phyloP scores from a whole-genome alignment of 2,113 vertebrate species.

The Ameiurus melas region DNA sequence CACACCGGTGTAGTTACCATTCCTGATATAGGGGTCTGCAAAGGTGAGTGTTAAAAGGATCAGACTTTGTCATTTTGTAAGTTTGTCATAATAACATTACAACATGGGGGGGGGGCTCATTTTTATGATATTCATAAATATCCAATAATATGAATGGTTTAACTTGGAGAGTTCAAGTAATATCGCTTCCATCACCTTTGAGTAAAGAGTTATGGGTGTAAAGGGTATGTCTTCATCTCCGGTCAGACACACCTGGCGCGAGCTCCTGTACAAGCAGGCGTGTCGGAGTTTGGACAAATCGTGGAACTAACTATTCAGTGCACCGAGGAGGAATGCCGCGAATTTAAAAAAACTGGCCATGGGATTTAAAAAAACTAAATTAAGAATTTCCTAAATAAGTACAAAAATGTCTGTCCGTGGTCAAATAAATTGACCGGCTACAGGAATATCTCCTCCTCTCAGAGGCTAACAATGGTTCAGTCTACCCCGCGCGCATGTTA shows the following conservation, averaged over 20 bases:
- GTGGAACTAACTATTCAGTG: background rate
- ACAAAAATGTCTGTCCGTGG: no score
- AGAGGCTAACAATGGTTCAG: background rate
- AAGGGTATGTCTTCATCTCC: background rate
- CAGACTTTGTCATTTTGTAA: background rate
- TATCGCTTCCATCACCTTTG: background rate
- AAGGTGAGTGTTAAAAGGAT: constrained; percentile 63
- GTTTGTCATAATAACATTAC: background rate
- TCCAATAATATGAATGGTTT: background rate
- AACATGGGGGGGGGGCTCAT: background rate
- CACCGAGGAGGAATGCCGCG: background rate
- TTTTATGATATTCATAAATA: background rate
- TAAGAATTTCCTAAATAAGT: no score
- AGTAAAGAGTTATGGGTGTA: background rate
- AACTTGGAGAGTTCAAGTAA: background rate
- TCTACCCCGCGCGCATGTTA: background rate
- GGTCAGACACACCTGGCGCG: background rate
- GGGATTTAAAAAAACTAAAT: no score
- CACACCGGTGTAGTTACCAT: constrained; percentile 56
- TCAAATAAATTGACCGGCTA: no score
- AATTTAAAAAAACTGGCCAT: background rate
- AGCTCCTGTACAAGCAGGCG: background rate
- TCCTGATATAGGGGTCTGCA: constrained; percentile 73
- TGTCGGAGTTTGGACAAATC: background rate
- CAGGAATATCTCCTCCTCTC: background rate